Conservation (phyloP, 1,140 invertebrate species). For the Drosophila pectinifera region DNA sequence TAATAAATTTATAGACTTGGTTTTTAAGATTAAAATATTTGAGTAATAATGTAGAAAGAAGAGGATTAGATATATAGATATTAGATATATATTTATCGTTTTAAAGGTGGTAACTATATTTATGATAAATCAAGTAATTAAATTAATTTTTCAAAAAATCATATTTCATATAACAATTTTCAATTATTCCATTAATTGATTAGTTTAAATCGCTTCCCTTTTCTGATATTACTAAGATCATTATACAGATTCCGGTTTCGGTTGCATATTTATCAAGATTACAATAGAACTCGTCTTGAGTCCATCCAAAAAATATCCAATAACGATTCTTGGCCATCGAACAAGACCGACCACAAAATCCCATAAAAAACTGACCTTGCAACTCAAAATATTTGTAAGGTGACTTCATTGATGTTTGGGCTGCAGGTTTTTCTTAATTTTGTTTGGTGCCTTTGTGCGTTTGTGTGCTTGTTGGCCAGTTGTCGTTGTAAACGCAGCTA, state of each 20-base stretch:
- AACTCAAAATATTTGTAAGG: slow-evolving; percentile 40
- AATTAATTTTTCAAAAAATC: background rate
- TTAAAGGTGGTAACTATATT: no score
- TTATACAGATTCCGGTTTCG: background rate
- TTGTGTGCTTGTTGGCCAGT: no score
- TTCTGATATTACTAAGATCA: background rate
- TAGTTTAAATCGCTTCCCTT: background rate
- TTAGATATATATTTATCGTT: no score
- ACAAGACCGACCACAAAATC: background rate
- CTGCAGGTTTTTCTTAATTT: slow-evolving; percentile 46
- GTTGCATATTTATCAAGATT: slow-evolving; percentile 17
- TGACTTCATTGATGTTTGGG: slow-evolving; percentile 52
- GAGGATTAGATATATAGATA: no score
- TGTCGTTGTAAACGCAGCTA: slow-evolving; percentile 40
- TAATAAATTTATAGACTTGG: no score
- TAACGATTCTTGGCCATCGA: slow-evolving; percentile 6
- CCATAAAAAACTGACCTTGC: slow-evolving; percentile 40
- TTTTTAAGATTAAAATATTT: background rate
- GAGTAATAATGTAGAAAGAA: no score
- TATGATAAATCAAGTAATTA: background rate
- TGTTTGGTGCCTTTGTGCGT: slow-evolving; percentile 28
- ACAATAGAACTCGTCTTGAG: slow-evolving; percentile 6
- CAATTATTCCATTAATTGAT: no score
- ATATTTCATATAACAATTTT: background rate
- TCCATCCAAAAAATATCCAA: background rate